A percentile compares a stretch with the other conserved stretches of the same genome.
Conservation (phyloP, 1,140 invertebrate genomes). For the Drosophila lacertosa region DNA sequence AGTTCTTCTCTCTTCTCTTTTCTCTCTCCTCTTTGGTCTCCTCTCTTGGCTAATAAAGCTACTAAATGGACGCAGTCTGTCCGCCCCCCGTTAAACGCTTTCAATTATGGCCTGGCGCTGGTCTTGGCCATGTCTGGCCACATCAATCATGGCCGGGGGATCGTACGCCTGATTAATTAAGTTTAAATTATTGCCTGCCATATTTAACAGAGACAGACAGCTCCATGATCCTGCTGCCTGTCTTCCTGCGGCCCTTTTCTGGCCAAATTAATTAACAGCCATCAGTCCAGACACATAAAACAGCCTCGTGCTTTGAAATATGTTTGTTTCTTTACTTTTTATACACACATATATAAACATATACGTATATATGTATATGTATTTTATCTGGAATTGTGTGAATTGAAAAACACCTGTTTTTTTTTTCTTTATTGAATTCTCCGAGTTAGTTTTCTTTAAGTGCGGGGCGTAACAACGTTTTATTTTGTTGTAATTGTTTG, state of each 20-base stretch:
- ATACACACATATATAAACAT: neutral
- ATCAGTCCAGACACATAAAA: conserved; percentile 43
- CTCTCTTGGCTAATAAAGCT: conserved; percentile 44
- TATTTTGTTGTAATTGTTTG: conserved; percentile 62
- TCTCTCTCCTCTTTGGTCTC: no score
- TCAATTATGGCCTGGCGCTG: conserved; percentile 22
- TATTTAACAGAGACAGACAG: conserved; percentile 59
- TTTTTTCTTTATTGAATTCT: conserved; percentile 21
- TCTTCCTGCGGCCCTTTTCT: conserved; percentile 19
- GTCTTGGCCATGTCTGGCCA: conserved; percentile 7
- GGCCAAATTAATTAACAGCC: conserved; percentile 75
- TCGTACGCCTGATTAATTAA: conserved; percentile 73
- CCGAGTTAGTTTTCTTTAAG: conserved; percentile 6
- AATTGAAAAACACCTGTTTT: conserved; percentile 73
- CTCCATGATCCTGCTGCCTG: conserved; percentile 32
- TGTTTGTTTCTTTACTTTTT: no score
- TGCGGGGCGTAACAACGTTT: conserved; percentile 51
- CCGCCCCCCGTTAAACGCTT: conserved; percentile 51
- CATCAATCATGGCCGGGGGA: conserved; percentile 64
- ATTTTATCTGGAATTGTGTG: conserved; percentile 78
- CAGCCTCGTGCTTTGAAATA: conserved; percentile 58
- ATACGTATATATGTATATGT: neutral
- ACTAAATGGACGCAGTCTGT: conserved; percentile 42
- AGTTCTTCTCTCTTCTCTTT: conserved; percentile 5
- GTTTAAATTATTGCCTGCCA: conserved; percentile 77